Conservation (phyloP, 2,113 vertebrate genomes). For the Macroglossus sobrinus region DNA sequence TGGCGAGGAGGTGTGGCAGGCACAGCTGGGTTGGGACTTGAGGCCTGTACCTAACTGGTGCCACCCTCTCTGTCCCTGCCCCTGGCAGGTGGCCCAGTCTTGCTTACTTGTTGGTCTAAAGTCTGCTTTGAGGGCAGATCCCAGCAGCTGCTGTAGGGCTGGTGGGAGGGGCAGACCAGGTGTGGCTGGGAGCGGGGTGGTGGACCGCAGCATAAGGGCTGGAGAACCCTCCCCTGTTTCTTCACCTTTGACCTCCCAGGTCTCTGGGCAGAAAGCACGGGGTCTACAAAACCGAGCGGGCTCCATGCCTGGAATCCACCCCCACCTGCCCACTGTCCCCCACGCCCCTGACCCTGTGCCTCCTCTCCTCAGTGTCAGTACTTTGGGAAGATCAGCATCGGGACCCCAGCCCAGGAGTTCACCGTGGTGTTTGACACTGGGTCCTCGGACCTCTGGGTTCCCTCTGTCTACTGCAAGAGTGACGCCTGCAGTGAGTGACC, state of each 20-base stretch:
- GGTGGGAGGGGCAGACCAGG: background rate
- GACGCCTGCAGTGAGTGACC: slow-evolving; percentile 80
- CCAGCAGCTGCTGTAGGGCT: background rate
- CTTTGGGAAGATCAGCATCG: slow-evolving; percentile 80
- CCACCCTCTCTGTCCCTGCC: background rate
- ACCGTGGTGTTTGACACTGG: slow-evolving; percentile 83
- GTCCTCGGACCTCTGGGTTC: slow-evolving; percentile 86
- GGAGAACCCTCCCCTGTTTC: background rate
- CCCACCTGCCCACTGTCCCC: accelerated
- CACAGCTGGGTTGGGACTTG: too few species aligned
- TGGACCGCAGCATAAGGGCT: accelerated
- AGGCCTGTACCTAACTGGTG: background rate
- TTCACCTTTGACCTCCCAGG: too few species aligned
- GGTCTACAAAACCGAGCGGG: too few species aligned
- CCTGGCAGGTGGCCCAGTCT: background rate
- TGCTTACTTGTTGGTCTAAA: background rate
- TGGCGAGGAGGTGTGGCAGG: too few species aligned
- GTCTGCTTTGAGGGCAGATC: background rate
- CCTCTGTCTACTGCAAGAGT: slow-evolving; percentile 81
- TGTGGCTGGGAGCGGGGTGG: too few species aligned
- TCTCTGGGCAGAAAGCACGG: background rate
- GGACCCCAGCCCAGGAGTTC: slow-evolving; percentile 83
- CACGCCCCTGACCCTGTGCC: background rate
- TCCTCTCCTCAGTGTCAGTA: slow-evolving; percentile 77
- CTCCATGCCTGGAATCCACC: accelerated